Percentiles rank a stretch among this genome's conserved stretches.
phyloP scores from a whole-genome alignment of 2,797 vertebrate genomes.

The Clarias pachynema region DNA sequence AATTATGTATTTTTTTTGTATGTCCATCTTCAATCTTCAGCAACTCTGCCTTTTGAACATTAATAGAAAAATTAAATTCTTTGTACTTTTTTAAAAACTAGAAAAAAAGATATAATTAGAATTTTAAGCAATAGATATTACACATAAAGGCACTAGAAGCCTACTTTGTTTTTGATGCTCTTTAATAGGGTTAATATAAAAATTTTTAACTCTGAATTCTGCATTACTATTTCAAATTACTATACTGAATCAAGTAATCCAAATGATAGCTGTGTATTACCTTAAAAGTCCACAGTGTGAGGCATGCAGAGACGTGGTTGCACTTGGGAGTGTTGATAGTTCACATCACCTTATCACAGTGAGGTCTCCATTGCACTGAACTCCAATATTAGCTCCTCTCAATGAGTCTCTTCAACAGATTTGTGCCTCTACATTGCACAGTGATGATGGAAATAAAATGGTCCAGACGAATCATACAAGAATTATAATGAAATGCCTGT shows the following conservation, averaged over 20 bases:
- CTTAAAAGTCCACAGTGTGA: constrained; percentile 18
- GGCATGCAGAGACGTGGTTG: constrained; percentile 22
- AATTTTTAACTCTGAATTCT: background rate
- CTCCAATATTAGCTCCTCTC: constrained; percentile 39
- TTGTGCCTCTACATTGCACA: constrained; percentile 23
- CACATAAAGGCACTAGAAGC: background rate
- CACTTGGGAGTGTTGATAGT: constrained; percentile 33
- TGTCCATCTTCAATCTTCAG: background rate
- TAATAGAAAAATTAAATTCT: background rate
- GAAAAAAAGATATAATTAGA: background rate
- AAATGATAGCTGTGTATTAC: constrained; percentile 7
- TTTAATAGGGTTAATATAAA: background rate
- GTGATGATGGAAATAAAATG: background rate
- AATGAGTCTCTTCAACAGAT: constrained; percentile 44
- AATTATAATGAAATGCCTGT: background rate
- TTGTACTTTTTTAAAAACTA: too few species aligned
- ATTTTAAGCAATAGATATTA: background rate
- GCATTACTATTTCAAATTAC: background rate
- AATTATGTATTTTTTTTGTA: background rate
- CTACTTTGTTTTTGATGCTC: background rate
- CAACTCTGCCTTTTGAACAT: background rate
- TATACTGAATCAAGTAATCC: background rate
- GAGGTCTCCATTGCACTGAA: constrained; percentile 26
- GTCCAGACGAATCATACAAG: background rate
- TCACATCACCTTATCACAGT: constrained; percentile 44